Evolutionary conservation across 2,888 invertebrate species (phyloP).

Genomic region (Caenorhabditis uteleia): DNA sequence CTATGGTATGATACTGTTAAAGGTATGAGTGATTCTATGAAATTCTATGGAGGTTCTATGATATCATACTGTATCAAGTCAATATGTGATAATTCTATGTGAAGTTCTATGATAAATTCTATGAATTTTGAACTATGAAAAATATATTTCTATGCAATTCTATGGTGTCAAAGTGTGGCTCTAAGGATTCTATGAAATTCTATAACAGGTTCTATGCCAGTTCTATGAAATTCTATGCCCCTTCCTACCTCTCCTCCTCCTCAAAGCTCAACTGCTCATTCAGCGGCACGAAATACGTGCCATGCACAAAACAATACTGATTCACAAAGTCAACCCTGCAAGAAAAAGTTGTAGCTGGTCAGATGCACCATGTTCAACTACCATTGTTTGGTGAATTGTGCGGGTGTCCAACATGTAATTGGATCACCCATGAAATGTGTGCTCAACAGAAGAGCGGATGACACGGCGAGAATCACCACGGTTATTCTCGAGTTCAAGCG

Average conservation of each 20-base stretch:
- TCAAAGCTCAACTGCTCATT: conserved; percentile 60
- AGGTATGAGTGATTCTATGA: too few species aligned
- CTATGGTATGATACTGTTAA: too few species aligned
- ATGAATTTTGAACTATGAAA: too few species aligned
- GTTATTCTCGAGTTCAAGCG: conserved; percentile 64
- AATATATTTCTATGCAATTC: too few species aligned
- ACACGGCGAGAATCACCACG: conserved; percentile 60
- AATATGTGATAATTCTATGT: too few species aligned
- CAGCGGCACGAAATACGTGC: conserved; percentile 65
- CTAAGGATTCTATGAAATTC: too few species aligned
- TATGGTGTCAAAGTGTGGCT: too few species aligned
- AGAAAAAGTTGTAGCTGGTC: neutral
- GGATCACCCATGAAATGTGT: conserved; percentile 67
- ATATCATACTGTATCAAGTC: too few species aligned
- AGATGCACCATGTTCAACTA: neutral
- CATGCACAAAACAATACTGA: conserved; percentile 69
- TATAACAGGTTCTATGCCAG: too few species aligned
- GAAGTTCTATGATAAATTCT: too few species aligned
- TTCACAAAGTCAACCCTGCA: conserved; percentile 60
- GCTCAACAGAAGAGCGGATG: conserved; percentile 60
- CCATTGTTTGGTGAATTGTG: conserved; percentile 66
- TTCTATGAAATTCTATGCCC: too few species aligned
- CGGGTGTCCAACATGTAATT: conserved; percentile 68
- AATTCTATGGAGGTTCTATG: too few species aligned
- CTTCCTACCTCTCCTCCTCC: conserved; percentile 46